Evolutionary conservation across 2,113 vertebrate species (phyloP), one percentile per base, ranked within the genome.

Genomic region (Columba livia): DNA sequence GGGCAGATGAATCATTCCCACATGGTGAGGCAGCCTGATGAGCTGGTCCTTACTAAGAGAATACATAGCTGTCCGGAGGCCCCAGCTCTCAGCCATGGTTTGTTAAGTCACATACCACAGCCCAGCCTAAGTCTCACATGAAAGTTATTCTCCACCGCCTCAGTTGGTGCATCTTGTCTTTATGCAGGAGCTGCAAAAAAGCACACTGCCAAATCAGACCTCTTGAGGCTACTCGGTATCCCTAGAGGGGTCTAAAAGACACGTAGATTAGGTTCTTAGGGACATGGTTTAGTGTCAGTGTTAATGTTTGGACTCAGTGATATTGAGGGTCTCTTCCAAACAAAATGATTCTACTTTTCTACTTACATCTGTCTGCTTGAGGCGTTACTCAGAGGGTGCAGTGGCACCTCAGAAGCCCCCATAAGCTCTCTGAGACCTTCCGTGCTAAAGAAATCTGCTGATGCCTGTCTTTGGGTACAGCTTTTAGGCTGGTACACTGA

Each of bases 1-100:
- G 5, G 2, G 11, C 7, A 4, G 12, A 3, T 9, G n/a, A 23
- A 20, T 10, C 10, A 0, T 10, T 7, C 15, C 36, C 1, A 0
- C 21, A 2, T 0, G 16, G 19, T 4, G 44, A 34, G 57, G 9
- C 5, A 19, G 34, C 26, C 48, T 2, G 11, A 3, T 38, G 54
- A 25, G 12, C 67, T 54, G 72, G n/a, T 3, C 29, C 38, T 12
- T 5, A 3, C 13, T 2, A 2, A 14, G 60, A 42, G n/a, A 29
- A 11, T 53, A 5, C 11, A 4, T 2, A 6, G 47, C 29, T 12
- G 26, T 38, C 31, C 6, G 4, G 10, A 53, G 14, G 50, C 48
- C 23, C 23, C 12, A 5, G 6, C 26, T 38, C 56, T 64, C 60
- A 4, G 23, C 34, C 34, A 5, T 1, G 3, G 48, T 57, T 50